Percentiles rank a stretch among this genome's conserved stretches.
Evolutionary conservation across 2,797 vertebrate species (phyloP).

Genomic region (Lepus oiostolus): DNA sequence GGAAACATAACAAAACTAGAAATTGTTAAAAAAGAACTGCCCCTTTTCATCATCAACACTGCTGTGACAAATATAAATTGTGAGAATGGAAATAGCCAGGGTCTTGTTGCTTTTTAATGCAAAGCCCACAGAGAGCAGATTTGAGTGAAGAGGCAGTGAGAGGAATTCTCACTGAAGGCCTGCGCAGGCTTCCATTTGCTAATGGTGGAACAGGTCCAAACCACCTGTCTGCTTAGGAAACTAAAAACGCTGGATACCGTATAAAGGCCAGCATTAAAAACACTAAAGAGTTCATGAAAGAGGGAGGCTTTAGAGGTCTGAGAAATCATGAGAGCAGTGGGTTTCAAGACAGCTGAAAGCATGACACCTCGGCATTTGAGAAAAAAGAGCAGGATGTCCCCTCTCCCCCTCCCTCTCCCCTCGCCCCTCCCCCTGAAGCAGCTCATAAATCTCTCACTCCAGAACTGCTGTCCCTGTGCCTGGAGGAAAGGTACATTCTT

Average conservation of each 20-base stretch:
- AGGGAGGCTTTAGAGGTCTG: neutral
- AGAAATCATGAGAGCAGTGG: neutral
- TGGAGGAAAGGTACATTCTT: neutral
- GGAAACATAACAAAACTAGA: neutral
- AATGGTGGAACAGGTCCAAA: neutral
- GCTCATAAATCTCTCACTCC: neutral
- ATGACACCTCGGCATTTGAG: neutral
- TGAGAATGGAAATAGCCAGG: neutral
- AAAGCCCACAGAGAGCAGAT: neutral
- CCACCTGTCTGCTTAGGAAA: neutral
- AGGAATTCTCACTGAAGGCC: neutral
- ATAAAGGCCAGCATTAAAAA: neutral
- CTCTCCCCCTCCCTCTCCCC: neutral
- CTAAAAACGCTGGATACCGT: neutral
- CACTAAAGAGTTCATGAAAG: neutral
- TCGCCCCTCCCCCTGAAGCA: neutral
- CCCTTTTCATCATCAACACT: neutral
- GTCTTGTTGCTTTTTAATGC: neutral
- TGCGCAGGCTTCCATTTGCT: neutral
- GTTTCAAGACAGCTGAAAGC: neutral
- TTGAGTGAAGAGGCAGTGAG: neutral
- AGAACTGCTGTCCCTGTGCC: neutral
- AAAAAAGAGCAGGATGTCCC: neutral
- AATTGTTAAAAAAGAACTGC: neutral
- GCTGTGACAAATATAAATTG: neutral